Base-by-base conservation (phyloP, 2,797 vertebrate species). In the Falco cherrug region DNA sequence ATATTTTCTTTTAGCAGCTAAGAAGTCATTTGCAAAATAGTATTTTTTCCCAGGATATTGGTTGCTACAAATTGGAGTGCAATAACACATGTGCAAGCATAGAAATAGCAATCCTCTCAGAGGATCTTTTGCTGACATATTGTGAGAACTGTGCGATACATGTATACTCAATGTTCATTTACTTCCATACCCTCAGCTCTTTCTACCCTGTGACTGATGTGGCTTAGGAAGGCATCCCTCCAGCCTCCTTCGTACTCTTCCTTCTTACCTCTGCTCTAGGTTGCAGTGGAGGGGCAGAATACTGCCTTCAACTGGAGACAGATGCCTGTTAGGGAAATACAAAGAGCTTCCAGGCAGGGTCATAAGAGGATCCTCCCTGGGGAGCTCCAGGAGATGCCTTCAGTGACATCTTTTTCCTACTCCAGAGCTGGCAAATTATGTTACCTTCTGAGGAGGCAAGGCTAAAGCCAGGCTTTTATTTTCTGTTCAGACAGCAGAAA, bases 401-500 rank as follows among this genome's bases (percentile, higher is more conserved):
- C 25, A 5, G 33, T 74, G 50, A 65, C 59, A 24, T 9, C 69
- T 92, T 35, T 79, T 76, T 63, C 47, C 47, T 78, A 15, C 59
- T 91, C 63, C 28, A 85, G 74, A 79, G 39, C 17, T 73, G 24
- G 60, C 16, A 65, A 84, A 45, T 93, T 57, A 35, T 63, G 28
- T 41, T 89, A 21, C 39, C 56, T 83, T 84, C 48, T 84, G 56
- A 89, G 35, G 19, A 89, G 16, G 16, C 12, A 81, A 82, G 18
- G 35, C 48, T 57, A 89, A 84, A 88, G 33, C 25, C 1, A 1
- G 21, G 33, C 37, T 89, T 93, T 85, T 21, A 9, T 93, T 69
- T 88, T 84, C 84, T 73, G 15, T 83, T 79, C 60, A 91, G 51
- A 17, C 68, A 91, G 87, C 68, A 89, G 76, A 78, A 93, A 93